Percentiles rank a stretch among this genome's conserved stretches.
Evolutionary conservation across 1,140 invertebrate species (phyloP).

Genomic region (Papilio helenus): DNA sequence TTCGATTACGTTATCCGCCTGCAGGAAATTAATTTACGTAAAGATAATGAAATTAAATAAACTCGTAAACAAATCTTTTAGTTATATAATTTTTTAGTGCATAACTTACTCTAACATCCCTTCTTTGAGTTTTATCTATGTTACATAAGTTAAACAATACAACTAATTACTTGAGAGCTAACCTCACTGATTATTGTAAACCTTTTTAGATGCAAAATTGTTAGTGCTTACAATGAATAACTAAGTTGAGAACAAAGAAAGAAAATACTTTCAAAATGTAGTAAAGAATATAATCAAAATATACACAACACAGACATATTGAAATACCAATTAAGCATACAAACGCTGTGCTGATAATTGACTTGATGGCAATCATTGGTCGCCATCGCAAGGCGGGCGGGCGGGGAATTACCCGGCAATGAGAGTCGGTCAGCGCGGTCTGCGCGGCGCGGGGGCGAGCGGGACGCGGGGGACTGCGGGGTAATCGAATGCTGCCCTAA

Average conservation of each 20-base stretch:
- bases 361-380: constrained; percentile 26
- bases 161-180: no score
- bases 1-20: neutral
- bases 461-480: neutral
- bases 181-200: no score
- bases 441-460: neutral
- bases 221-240: no score
- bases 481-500: constrained; percentile 40
- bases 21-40: neutral
- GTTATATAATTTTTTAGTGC: neutral
- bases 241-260: neutral
- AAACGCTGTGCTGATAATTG: constrained; percentile 14
- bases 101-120: no score
- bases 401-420: constrained; percentile 12
- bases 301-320: neutral
- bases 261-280: neutral
- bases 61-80: neutral
- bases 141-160: no score
- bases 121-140: no score
- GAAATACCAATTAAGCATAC: neutral
- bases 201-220: no score
- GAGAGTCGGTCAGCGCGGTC: constrained; percentile 12
- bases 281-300: no score
- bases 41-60: neutral
- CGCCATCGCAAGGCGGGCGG: neutral